These are phyloP conservation scores for Helobdella robusta DNA, from an alignment of 2,888 invertebrate species.

Conservation along the genomic window DNA sequence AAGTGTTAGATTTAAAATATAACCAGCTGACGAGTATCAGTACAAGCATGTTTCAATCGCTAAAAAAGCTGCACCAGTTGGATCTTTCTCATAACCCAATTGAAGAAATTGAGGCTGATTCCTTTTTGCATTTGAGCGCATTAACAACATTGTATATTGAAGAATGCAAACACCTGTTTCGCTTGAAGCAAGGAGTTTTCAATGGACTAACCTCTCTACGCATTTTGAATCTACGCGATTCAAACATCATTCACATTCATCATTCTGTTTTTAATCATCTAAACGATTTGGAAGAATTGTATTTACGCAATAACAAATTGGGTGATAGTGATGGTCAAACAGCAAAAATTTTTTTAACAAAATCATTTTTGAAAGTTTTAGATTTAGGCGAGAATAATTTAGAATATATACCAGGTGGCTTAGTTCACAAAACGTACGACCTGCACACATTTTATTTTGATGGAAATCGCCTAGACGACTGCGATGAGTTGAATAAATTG, in stretches of 20 bases:
- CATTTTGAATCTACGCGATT: slow-evolving; percentile 26
- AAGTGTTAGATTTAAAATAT: slow-evolving; percentile 17
- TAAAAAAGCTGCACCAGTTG: slow-evolving; percentile 20
- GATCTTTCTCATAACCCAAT: slow-evolving; percentile 28
- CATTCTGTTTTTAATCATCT: slow-evolving; percentile 24
- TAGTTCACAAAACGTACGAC: slow-evolving; percentile 21
- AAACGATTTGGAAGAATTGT: slow-evolving; percentile 27
- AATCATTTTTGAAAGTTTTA: slow-evolving; percentile 23
- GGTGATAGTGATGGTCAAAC: slow-evolving; percentile 21
- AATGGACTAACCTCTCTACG: slow-evolving; percentile 18
- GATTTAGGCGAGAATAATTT: slow-evolving; percentile 29
- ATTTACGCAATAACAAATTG: slow-evolving; percentile 25
- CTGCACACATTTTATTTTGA: slow-evolving; percentile 25
- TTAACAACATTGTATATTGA: slow-evolving; percentile 26
- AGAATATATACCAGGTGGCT: slow-evolving; percentile 18
- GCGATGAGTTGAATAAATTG: slow-evolving; percentile 7
- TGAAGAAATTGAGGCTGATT: slow-evolving; percentile 20
- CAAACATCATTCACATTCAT: slow-evolving; percentile 25
- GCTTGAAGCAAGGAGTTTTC: slow-evolving; percentile 25
- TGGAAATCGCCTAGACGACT: slow-evolving; percentile 25
- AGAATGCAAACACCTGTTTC: slow-evolving; percentile 17
- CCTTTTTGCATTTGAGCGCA: slow-evolving; percentile 16
- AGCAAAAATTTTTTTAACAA: slow-evolving; percentile 19
- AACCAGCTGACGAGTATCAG: slow-evolving; percentile 16
- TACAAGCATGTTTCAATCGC: slow-evolving; percentile 19